Percentiles rank a stretch among this genome's conserved stretches.
Conservation (phyloP, 2,113 vertebrate species). For the Aleadryas rufinucha region DNA sequence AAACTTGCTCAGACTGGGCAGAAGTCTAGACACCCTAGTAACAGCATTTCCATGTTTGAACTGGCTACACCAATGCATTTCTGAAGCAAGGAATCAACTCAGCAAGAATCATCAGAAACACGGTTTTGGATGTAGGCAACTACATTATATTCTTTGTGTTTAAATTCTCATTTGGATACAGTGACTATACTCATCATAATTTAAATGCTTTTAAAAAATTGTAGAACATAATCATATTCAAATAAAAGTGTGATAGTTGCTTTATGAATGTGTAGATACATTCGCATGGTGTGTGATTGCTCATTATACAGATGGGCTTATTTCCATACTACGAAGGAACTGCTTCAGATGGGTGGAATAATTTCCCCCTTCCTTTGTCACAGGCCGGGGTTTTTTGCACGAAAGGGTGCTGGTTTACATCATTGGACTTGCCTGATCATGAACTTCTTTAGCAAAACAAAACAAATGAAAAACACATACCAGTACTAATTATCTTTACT, state of each 20-base stretch:
- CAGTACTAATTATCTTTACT: conserved; percentile 31
- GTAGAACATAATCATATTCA: not conserved
- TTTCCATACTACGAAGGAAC: conserved; percentile 36
- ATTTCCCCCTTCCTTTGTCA: conserved; percentile 21
- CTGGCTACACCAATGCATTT: not conserved
- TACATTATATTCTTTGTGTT: not conserved
- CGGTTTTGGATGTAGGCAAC: not conserved
- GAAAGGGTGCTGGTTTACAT: not conserved
- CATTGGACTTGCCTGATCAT: conserved; percentile 27
- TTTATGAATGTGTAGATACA: not conserved
- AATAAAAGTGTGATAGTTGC: not conserved
- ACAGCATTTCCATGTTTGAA: conserved; percentile 19
- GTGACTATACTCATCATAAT: not conserved
- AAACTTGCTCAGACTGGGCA: conserved; percentile 33
- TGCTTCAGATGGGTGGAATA: not conserved
- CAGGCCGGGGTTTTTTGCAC: not conserved
- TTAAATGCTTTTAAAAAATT: not conserved
- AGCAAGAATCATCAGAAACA: not conserved
- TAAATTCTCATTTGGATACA: not conserved
- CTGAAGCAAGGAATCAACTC: not conserved
- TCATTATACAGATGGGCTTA: not conserved
- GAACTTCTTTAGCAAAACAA: conserved; percentile 50
- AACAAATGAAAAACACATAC: conserved; percentile 31
- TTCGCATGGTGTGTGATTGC: not conserved
- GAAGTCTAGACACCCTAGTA: conserved; percentile 36